Evolutionary conservation across 1,140 invertebrate genomes (phyloP).

Genomic region (Ooceraea biroi): DNA sequence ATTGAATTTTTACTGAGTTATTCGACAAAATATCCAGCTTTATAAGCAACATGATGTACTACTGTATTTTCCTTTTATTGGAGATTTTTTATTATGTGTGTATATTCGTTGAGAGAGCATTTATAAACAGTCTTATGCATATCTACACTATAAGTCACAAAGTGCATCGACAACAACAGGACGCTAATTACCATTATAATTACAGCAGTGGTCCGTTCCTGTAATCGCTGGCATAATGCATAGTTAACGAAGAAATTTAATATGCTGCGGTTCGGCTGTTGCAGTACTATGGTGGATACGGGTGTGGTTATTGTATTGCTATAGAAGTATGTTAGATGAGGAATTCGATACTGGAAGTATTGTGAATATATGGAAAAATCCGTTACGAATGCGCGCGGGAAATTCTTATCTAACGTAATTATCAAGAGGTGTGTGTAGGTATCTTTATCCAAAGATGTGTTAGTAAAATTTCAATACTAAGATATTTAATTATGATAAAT

Average conservation of each 20-base stretch:
- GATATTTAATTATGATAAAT: too few species aligned
- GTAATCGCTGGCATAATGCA: conserved; percentile 37
- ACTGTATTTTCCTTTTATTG: neutral
- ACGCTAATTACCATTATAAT: conserved; percentile 43
- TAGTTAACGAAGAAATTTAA: conserved; percentile 60
- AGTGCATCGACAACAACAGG: neutral
- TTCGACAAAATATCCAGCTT: neutral
- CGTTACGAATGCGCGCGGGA: neutral
- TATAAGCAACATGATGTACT: neutral
- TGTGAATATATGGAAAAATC: conserved; percentile 2
- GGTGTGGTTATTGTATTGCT: conserved; percentile 33
- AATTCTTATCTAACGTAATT: conserved; percentile 11
- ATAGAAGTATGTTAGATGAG: conserved; percentile 1
- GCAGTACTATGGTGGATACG: conserved; percentile 1
- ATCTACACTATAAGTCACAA: conserved; percentile 14
- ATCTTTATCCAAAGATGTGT: too few species aligned
- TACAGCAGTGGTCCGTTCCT: conserved; percentile 16
- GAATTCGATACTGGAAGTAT: conserved; percentile 24
- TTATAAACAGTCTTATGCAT: neutral
- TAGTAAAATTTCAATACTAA: too few species aligned
- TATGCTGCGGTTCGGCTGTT: conserved; percentile 32
- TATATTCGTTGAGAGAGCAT: neutral
- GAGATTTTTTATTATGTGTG: neutral
- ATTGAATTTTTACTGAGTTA: neutral
- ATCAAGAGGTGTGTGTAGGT: neutral